phyloP scores from a whole-genome alignment of 1,140 invertebrate genomes.

The Cyrtorhinus lividipennis region DNA sequence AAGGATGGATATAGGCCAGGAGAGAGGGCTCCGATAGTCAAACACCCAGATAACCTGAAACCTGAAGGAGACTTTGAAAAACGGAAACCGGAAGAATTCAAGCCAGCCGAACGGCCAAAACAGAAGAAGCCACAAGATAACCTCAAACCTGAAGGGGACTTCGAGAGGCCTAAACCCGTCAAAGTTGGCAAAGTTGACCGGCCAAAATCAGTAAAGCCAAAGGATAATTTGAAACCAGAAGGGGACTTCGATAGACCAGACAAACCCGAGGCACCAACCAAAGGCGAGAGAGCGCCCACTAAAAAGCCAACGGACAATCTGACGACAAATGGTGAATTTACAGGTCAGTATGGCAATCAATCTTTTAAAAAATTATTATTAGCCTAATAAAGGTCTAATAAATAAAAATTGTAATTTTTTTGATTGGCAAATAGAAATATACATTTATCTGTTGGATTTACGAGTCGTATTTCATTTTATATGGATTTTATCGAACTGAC shows the following conservation, averaged over 20 bases:
- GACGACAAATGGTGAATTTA: constrained; percentile 34
- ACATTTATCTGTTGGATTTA: no score
- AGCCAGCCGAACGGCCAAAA: constrained; percentile 25
- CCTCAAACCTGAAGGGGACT: constrained; percentile 45
- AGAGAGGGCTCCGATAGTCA: constrained; percentile 32
- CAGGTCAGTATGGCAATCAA: neutral
- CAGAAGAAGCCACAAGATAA: constrained; percentile 35
- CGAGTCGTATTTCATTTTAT: no score
- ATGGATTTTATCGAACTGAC: no score
- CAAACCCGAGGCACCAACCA: neutral
- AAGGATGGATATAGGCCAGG: constrained; percentile 22
- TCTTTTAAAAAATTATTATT: no score
- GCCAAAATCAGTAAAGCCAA: constrained; percentile 33
- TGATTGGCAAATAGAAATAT: no score
- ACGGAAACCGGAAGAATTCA: constrained; percentile 34
- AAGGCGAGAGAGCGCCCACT: constrained; percentile 26
- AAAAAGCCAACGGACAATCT: constrained; percentile 40
- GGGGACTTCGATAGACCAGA: constrained; percentile 34
- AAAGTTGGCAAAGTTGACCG: constrained; percentile 27
- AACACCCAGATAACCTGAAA: constrained; percentile 32
- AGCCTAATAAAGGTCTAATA: no score
- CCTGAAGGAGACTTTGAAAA: constrained; percentile 37
- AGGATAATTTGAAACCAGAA: constrained; percentile 35
- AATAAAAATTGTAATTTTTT: no score
- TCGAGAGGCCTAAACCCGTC: constrained; percentile 31